Evolutionary conservation across 2,888 invertebrate genomes (phyloP).

Genomic region (Zelleria hepariella): DNA sequence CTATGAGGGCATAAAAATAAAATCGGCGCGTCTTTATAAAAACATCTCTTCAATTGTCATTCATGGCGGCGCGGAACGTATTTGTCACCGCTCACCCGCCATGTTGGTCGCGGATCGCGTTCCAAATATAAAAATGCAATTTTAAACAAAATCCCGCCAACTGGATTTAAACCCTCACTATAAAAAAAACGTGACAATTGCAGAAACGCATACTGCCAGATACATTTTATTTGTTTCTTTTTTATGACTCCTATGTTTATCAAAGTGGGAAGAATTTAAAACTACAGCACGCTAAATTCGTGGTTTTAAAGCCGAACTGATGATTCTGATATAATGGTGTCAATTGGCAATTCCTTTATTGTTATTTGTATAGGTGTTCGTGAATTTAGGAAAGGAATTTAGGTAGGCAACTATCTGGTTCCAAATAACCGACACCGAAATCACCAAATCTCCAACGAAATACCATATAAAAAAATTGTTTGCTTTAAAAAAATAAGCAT

Average conservation of each 20-base stretch:
- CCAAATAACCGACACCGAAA: too few species aligned
- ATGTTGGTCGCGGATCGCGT: constrained; percentile 58
- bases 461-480: too few species aligned
- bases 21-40: constrained; percentile 64
- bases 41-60: constrained; percentile 72
- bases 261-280: too few species aligned
- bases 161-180: constrained; percentile 46
- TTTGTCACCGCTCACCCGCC: constrained; percentile 70
- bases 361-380: too few species aligned
- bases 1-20: constrained; percentile 66
- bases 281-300: too few species aligned
- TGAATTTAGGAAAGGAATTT: too few species aligned
- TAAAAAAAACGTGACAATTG: constrained; percentile 54
- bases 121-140: constrained; percentile 72
- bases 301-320: too few species aligned
- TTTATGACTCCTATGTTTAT: background rate
- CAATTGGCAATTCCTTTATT: too few species aligned
- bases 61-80: constrained; percentile 66
- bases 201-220: background rate
- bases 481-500: too few species aligned
- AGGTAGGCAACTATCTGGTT: too few species aligned
- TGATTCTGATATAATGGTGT: too few species aligned
- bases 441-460: too few species aligned
- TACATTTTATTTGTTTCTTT: background rate
- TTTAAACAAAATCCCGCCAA: constrained; percentile 63